Evolutionary conservation across 2,797 vertebrate species (phyloP).

Genomic region (Trachops cirrhosus): DNA sequence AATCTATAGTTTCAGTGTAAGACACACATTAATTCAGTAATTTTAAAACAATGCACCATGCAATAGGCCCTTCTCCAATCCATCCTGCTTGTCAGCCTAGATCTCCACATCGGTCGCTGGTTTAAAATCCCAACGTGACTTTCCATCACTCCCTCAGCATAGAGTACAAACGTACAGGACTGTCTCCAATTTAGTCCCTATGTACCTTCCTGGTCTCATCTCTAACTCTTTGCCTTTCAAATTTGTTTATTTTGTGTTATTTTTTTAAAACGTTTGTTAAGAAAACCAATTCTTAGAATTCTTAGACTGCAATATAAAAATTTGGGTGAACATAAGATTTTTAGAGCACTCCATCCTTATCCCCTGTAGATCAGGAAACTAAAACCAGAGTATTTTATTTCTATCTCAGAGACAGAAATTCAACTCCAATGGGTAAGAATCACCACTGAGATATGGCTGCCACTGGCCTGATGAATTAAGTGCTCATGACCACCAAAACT

Average conservation of each 20-base stretch:
- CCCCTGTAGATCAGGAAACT: neutral
- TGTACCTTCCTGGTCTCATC: neutral
- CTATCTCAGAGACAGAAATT: neutral
- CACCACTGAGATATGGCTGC: neutral
- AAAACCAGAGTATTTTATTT: neutral
- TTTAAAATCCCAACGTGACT: neutral
- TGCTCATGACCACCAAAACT: neutral
- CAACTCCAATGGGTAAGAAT: neutral
- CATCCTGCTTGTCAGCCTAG: neutral
- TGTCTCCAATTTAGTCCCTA: no score
- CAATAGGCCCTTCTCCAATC: neutral
- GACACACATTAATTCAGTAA: neutral
- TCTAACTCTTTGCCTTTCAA: neutral
- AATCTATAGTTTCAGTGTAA: neutral
- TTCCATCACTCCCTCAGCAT: neutral
- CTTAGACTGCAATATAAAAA: neutral
- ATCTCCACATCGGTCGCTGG: neutral
- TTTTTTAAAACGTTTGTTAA: neutral
- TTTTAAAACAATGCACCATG: neutral
- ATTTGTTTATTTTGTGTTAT: neutral
- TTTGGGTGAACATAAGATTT: neutral
- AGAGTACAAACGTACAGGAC: neutral
- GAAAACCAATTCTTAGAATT: conserved; percentile 4
- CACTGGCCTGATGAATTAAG: neutral
- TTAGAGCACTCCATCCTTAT: neutral